Base-by-base conservation (phyloP, 2,113 vertebrate genomes). In the Lichenostomus cassidix region DNA sequence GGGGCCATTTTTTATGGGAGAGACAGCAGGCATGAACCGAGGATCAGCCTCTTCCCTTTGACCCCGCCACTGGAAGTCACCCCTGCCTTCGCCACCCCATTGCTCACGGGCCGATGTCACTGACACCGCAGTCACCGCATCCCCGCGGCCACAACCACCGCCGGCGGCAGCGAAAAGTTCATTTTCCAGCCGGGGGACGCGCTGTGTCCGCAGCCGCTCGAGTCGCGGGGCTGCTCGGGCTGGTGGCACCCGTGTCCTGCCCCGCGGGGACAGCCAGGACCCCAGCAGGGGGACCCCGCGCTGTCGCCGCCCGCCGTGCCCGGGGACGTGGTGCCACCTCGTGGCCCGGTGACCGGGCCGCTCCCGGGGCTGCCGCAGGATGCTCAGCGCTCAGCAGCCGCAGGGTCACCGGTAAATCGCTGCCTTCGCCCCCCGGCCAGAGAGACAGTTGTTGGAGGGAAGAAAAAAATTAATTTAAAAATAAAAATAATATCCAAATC, bases 51-150 rank as follows among this genome's bases (percentile, higher is more conserved):
- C 64, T 74, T 39, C 83, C 80, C 75, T 13, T 33, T 42, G 79
- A 60, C 90, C 90, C 88, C 5, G 95, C 94, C 95, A 90, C 95
- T 92, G 94, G 85, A 96, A 92, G 71, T 91, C 96, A 86, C 90
- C 94, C 41, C 84, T 25, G 92, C 74, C 65, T 23, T 13, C 24
- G 2, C 27, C 86, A 50, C 33, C 64, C 27, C 92, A 33, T 63
- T 5, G 90, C 92, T 89, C 90, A 77, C 0, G 11, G 7, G 5
- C 29, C 20, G 2, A 5, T 2, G 77, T 1, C 78, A 16, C 42
- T 1, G 29, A 39, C 50, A 19, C 3, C 46, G 12, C 3, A 3
- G 65, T 1, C 35, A 49, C 24, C 16, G 0, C 31, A 1, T 4
- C 55, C 19, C 64, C 21, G 71, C 12, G 37, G 44, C 37, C 60